Percentiles rank a stretch among this genome's conserved stretches.
phyloP scores from a whole-genome alignment of 2,888 invertebrate genomes.

The Drosophila flavopinicola region DNA sequence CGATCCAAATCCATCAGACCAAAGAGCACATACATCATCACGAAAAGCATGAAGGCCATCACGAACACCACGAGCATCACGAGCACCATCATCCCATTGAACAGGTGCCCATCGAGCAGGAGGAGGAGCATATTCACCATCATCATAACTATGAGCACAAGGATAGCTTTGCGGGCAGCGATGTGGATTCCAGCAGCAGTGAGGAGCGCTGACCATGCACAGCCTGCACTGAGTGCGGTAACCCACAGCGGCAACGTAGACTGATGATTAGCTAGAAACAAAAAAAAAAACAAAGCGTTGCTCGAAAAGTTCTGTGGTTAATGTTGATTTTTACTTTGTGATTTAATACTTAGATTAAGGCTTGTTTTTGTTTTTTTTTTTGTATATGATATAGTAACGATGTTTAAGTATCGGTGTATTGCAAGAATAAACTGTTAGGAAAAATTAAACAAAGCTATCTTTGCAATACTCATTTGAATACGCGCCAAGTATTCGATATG shows the following conservation, averaged over 20 bases:
- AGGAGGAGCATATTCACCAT: slow-evolving; percentile 74
- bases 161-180: slow-evolving; percentile 54
- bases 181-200: slow-evolving; percentile 54
- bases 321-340: slow-evolving; percentile 55
- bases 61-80: slow-evolving; percentile 47
- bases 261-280: slow-evolving; percentile 45
- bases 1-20: slow-evolving; percentile 76
- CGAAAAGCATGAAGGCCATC: slow-evolving; percentile 66
- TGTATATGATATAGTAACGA: slow-evolving; percentile 19
- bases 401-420: slow-evolving; percentile 26
- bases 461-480: slow-evolving; percentile 4
- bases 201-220: slow-evolving; percentile 59
- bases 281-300: slow-evolving; percentile 16
- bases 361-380: slow-evolving; percentile 30
- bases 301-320: slow-evolving; percentile 16
- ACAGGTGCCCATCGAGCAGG: slow-evolving; percentile 52
- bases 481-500: slow-evolving; percentile 15
- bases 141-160: slow-evolving; percentile 77
- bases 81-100: slow-evolving; percentile 64
- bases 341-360: slow-evolving; percentile 47
- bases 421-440: slow-evolving; percentile 27
- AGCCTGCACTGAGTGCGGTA: slow-evolving; percentile 28
- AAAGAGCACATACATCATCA: slow-evolving; percentile 84
- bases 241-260: slow-evolving; percentile 39
- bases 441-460: not conserved